Base-by-base conservation (phyloP, 2,888 invertebrate species). In the Linnaemya vulpina region DNA sequence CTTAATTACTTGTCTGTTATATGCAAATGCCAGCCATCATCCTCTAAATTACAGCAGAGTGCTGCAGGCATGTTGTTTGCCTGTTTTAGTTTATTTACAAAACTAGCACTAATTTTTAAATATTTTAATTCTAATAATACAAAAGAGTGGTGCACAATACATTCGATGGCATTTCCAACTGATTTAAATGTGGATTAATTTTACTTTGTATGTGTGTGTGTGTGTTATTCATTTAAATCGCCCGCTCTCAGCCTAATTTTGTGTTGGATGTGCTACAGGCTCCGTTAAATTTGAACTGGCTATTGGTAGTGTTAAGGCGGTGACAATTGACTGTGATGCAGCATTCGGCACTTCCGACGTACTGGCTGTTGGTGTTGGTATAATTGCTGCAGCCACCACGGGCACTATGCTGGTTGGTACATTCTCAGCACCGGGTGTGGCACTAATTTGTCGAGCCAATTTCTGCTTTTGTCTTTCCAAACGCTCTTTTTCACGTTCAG, bases 401-500 rank as follows among this genome's bases (percentile, higher is more conserved):
- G 87, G 87, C 73, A 87, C 75, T 35, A 87, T 62, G 20, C 83
- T 70, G 4, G 86, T 20, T 3, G 82, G 20, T 0, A 76, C 80
- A 51, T 63, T 74, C 11, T 88, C 88, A 38, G 67, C 87, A 8
- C 90, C 91, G 1, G 91, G 92, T 3, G 91, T 90, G 1, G 92
- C 91, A 87, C 92, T 92, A 8, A 92, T 92, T n/a, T 92, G 90
- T 75, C 95, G 93, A 0, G 94, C 95, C 91, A 94, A 92, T 88
- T 94, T 95, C 87, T 94, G 94, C 86, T 94, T 92, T 86, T 94
- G 94, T 73, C 94, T 94, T 75, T 94, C 94, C 8, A 93, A 91
- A n/a, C 96, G 94, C 89, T 96, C 95, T 89, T 95, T 95, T 88
- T 96, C 95, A 2, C 96, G 93, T 75, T 94, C 93, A 60, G 94